Evolutionary conservation across 2,113 vertebrate genomes (phyloP).

Genomic region (Eublepharis macularius): DNA sequence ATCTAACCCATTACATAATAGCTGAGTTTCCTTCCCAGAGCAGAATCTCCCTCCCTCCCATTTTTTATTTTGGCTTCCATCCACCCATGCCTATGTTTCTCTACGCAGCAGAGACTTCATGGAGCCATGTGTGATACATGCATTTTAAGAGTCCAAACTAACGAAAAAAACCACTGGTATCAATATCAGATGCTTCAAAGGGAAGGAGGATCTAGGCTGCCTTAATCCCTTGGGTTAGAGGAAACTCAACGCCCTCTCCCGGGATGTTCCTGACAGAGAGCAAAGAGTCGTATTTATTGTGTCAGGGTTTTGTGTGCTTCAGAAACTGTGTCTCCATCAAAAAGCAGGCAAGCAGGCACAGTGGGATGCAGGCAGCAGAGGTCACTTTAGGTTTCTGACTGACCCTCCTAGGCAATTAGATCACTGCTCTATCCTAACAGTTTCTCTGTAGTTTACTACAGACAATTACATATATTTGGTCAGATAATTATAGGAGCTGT

Average conservation of each 20-base stretch:
- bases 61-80: slow-evolving; percentile 70
- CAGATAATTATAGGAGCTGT: slow-evolving; percentile 38
- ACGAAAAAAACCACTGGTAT: slow-evolving; percentile 69
- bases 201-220: slow-evolving; percentile 46
- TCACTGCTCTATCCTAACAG: slow-evolving; percentile 52
- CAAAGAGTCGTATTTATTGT: slow-evolving; percentile 43
- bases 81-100: slow-evolving; percentile 75
- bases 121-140: slow-evolving; percentile 74
- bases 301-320: neutral
- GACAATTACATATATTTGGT: slow-evolving; percentile 57
- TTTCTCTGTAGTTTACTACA: slow-evolving; percentile 41
- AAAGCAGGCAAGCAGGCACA: slow-evolving; percentile 13
- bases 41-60: slow-evolving; percentile 38
- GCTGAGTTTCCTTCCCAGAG: slow-evolving; percentile 59
- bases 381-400: slow-evolving; percentile 27
- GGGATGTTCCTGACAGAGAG: slow-evolving; percentile 48
- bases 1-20: slow-evolving; percentile 68
- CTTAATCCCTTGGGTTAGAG: slow-evolving; percentile 45
- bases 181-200: slow-evolving; percentile 69
- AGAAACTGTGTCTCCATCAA: slow-evolving; percentile 34
- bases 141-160: slow-evolving; percentile 54
- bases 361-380: slow-evolving; percentile 8
- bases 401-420: slow-evolving; percentile 21
- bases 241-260: slow-evolving; percentile 49
- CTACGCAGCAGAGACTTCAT: slow-evolving; percentile 67